Evolutionary conservation across 2,113 vertebrate species (phyloP).

Genomic region (Chrysemys picta): DNA sequence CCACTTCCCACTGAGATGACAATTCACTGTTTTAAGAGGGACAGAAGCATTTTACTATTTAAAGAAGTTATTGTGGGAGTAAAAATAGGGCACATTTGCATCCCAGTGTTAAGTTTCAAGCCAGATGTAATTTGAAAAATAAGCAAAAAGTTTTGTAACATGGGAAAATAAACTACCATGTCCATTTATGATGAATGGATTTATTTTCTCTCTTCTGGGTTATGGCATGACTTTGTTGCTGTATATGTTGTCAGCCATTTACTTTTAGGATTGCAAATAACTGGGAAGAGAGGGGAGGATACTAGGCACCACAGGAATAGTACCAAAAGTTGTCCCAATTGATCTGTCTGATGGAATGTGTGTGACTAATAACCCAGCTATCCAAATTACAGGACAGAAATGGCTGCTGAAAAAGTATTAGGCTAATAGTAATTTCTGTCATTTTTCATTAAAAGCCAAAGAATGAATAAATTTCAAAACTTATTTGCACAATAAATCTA

Average conservation of each 20-base stretch:
- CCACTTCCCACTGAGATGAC: not conserved
- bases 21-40: not conserved
- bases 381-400: not conserved
- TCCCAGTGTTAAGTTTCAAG: not conserved
- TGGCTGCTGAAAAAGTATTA: not conserved
- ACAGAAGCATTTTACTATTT: not conserved
- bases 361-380: not conserved
- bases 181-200: not conserved
- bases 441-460: not conserved
- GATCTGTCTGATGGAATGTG: not conserved
- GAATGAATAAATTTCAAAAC: not conserved
- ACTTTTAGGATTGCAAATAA: not conserved
- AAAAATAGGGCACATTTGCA: not conserved
- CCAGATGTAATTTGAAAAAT: not conserved
- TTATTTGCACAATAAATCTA: not conserved
- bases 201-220: not conserved
- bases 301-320: not conserved
- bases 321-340: not conserved
- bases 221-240: not conserved
- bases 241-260: not conserved
- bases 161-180: fast-evolving
- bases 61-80: not conserved
- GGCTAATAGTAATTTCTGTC: not conserved
- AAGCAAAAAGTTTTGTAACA: not conserved
- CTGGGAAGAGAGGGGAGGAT: not conserved